Evolutionary conservation across 1,140 invertebrate species (phyloP).

Genomic region (Rhyzopertha dominica): DNA sequence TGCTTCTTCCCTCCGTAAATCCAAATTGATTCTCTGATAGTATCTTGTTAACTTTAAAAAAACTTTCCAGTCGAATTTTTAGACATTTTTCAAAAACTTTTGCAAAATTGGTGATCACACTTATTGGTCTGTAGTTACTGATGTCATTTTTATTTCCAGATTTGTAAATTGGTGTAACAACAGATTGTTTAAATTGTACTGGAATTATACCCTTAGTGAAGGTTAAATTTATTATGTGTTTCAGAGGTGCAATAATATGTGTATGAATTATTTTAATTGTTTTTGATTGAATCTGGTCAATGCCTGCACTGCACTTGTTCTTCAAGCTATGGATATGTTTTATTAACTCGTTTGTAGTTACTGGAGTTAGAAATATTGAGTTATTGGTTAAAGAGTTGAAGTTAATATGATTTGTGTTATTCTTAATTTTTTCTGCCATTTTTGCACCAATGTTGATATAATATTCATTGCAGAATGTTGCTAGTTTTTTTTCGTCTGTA

Average conservation of each 20-base stretch:
- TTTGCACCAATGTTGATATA: no score
- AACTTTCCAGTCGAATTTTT: constrained; percentile 3
- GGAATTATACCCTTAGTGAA: neutral
- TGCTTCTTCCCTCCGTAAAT: constrained; percentile 6
- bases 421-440: no score
- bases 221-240: constrained; percentile 1
- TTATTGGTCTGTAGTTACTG: constrained; percentile 1
- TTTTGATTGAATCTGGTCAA: neutral
- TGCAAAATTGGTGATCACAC: neutral
- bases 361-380: neutral
- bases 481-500: no score
- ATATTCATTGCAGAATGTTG: no score
- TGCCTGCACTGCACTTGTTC: neutral
- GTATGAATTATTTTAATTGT: neutral
- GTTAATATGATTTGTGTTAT: no score
- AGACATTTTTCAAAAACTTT: constrained; percentile 5
- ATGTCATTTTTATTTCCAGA: neutral
- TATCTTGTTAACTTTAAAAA: constrained; percentile 6
- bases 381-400: no score
- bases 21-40: constrained; percentile 11
- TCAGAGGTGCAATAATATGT: neutral
- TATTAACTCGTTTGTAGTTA: neutral
- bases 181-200: neutral
- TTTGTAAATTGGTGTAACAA: constrained; percentile 1
- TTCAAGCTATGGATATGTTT: neutral